Evolutionary conservation across 2,888 invertebrate species (phyloP).

Genomic region (Stegana nigrithorax): DNA sequence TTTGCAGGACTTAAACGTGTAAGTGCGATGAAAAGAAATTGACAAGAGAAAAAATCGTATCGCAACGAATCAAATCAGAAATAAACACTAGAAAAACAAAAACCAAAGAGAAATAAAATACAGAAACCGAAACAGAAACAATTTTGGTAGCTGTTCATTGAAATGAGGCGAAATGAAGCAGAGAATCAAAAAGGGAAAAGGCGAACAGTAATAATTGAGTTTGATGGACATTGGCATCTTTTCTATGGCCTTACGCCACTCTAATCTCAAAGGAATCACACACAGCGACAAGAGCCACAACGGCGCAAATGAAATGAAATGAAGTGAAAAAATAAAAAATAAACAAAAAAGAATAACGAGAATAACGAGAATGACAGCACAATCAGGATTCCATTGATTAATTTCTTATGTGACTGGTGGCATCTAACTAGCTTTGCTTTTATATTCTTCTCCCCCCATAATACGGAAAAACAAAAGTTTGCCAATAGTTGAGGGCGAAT

Average conservation of each 20-base stretch:
- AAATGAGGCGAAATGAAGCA: neutral
- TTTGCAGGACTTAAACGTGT: neutral
- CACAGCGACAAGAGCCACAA: too few relatives aligned
- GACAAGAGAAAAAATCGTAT: neutral
- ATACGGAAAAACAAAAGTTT: neutral
- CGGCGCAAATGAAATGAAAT: too few relatives aligned
- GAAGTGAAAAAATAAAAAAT: too few relatives aligned
- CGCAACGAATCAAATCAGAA: slow-evolving; percentile 8
- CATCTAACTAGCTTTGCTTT: slow-evolving; percentile 9
- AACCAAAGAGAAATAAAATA: neutral
- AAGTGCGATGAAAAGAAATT: neutral
- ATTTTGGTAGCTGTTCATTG: neutral
- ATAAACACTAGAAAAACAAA: neutral
- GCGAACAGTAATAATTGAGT: slow-evolving; percentile 4
- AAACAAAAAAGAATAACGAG: neutral
- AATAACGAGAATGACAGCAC: neutral
- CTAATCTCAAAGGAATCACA: slow-evolving; percentile 2
- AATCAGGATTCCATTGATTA: slow-evolving; percentile 3
- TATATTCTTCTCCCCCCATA: neutral
- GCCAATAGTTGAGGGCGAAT: neutral
- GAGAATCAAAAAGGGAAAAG: neutral
- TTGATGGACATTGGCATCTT: slow-evolving; percentile 5
- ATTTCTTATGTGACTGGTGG: neutral
- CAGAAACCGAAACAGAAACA: neutral
- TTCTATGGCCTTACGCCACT: too few relatives aligned